Evolutionary conservation across 2,888 invertebrate species (phyloP).

Genomic region (Meloe dianella): DNA sequence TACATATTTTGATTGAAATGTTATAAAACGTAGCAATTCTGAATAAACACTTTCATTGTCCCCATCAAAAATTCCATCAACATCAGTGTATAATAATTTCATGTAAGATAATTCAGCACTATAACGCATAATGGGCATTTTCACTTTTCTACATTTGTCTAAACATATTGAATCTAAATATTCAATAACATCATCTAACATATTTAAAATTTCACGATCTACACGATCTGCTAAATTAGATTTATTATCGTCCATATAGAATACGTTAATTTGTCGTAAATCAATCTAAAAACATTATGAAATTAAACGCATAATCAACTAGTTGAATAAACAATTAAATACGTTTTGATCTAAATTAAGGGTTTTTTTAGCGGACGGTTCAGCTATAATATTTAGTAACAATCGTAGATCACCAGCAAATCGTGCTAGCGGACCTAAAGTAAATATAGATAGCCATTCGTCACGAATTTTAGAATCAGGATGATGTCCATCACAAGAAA

Average conservation of each 20-base stretch:
- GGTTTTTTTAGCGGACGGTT: conserved; percentile 59
- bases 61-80: conserved; percentile 70
- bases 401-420: conserved; percentile 84
- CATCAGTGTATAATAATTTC: conserved; percentile 65
- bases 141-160: conserved; percentile 25
- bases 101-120: conserved; percentile 68
- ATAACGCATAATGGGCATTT: conserved; percentile 67
- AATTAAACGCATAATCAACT: background rate
- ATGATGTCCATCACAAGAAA: conserved; percentile 72
- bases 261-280: conserved; percentile 72
- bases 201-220: conserved; percentile 33
- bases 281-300: conserved; percentile 61
- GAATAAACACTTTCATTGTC: conserved; percentile 68
- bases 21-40: conserved; percentile 69
- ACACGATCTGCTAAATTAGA: conserved; percentile 35
- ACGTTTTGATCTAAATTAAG: conserved; percentile 59
- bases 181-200: conserved; percentile 38
- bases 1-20: conserved; percentile 71
- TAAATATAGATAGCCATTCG: conserved; percentile 73
- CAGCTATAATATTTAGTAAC: conserved; percentile 72
- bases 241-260: conserved; percentile 74
- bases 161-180: conserved; percentile 40
- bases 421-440: conserved; percentile 85
- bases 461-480: conserved; percentile 68
- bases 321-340: background rate